These are phyloP conservation scores for Sarcoramphus papa DNA, from an alignment of 2,797 vertebrate species.

Conservation along the genomic window DNA sequence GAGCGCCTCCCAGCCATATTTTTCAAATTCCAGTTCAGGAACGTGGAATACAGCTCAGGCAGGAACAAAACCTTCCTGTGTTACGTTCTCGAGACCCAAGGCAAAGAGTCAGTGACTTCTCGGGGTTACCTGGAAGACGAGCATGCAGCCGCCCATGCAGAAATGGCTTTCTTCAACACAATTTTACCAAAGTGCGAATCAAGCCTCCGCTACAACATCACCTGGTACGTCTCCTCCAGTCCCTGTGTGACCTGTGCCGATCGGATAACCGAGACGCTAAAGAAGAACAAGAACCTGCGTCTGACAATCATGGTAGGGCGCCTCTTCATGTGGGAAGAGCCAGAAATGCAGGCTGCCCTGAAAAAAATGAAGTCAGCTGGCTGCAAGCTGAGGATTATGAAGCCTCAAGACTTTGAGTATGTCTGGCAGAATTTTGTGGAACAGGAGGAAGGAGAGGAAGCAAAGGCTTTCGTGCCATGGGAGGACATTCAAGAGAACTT, in stretches of 20 bases:
- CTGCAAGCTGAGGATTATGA: conserved; percentile 91
- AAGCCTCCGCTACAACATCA: conserved; percentile 76
- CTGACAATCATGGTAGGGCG: conserved; percentile 83
- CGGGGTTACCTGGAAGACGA: conserved; percentile 90
- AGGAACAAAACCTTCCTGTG: conserved; percentile 94
- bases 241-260: conserved; percentile 83
- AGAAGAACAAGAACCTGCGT: conserved; percentile 75
- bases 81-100: conserved; percentile 82
- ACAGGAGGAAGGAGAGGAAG: conserved; percentile 76
- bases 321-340: conserved; percentile 91
- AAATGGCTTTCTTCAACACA: conserved; percentile 87
- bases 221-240: conserved; percentile 93
- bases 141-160: conserved; percentile 80
- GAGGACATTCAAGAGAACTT: conserved; percentile 96
- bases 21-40: conserved; percentile 96
- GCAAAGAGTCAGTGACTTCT: conserved; percentile 67
- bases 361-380: conserved; percentile 79
- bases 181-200: conserved; percentile 78
- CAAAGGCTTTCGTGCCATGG: conserved; percentile 86
- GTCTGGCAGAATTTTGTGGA: conserved; percentile 94
- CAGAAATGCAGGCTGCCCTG: conserved; percentile 82
- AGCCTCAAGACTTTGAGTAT: conserved; percentile 91
- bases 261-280: conserved; percentile 77
- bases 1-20: conserved; percentile 86
- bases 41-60: conserved; percentile 94